phyloP scores from a whole-genome alignment of 2,888 invertebrate genomes.

The Tortricodes alternella region DNA sequence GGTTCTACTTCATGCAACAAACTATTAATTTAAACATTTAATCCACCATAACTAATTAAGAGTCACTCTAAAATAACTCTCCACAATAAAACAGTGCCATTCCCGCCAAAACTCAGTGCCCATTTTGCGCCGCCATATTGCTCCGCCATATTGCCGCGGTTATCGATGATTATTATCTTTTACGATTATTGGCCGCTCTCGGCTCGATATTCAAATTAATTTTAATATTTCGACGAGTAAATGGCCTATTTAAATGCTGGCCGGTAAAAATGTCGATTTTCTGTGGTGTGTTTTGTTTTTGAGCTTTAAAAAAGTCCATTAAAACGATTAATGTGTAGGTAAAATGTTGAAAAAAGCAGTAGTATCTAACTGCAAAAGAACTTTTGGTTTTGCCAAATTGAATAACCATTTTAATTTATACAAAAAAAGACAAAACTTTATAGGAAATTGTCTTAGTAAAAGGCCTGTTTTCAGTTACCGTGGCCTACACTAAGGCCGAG shows the following conservation, averaged over 20 bases:
- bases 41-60: too few species aligned
- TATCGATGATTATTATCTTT: slow-evolving; percentile 47
- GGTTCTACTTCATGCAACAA: too few species aligned
- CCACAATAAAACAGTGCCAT: background rate
- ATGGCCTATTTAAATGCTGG: slow-evolving; percentile 34
- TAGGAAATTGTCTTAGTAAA: too few species aligned
- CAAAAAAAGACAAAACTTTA: too few species aligned
- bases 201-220: slow-evolving; percentile 39
- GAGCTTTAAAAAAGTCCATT: too few species aligned
- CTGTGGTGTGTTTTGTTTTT: background rate
- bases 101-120: slow-evolving; percentile 6
- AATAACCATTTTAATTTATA: too few species aligned
- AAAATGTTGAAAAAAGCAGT: too few species aligned
- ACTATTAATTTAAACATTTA: too few species aligned
- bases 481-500: too few species aligned
- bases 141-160: slow-evolving; percentile 37
- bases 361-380: too few species aligned
- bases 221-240: slow-evolving; percentile 36
- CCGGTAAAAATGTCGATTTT: slow-evolving; percentile 27
- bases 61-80: background rate
- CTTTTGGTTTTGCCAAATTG: too few species aligned
- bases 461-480: too few species aligned
- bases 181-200: slow-evolving; percentile 42
- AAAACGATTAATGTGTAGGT: background rate
- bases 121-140: slow-evolving; percentile 26